Evolutionary conservation across 2,888 invertebrate species (phyloP).

Genomic region (Lagria hirta): DNA sequence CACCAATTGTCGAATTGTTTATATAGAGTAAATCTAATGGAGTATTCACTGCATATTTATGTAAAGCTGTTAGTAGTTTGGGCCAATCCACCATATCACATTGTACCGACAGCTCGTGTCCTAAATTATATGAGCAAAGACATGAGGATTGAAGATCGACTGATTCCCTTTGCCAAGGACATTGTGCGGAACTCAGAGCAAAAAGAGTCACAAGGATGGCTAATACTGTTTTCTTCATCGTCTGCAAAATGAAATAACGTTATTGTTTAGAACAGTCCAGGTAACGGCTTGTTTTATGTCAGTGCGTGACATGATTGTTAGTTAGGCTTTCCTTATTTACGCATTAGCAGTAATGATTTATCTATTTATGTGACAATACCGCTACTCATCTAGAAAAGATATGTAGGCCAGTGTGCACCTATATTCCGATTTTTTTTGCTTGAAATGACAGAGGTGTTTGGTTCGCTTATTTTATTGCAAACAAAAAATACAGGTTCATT

Average conservation of each 20-base stretch:
- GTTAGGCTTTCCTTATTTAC: slow-evolving; percentile 13
- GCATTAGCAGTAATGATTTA: slow-evolving; percentile 19
- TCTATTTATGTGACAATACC: slow-evolving; percentile 9
- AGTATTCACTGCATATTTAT: slow-evolving; percentile 66
- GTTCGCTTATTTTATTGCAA: too few species aligned
- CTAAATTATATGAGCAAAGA: slow-evolving; percentile 84
- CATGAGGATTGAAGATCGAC: slow-evolving; percentile 79
- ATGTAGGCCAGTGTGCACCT: too few species aligned
- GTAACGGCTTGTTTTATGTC: slow-evolving; percentile 12
- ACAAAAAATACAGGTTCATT: too few species aligned
- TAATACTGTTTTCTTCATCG: too few species aligned
- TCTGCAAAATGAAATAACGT: slow-evolving; percentile 43
- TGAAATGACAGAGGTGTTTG: too few species aligned
- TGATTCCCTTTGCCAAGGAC: slow-evolving; percentile 81
- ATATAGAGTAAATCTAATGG: slow-evolving; percentile 83
- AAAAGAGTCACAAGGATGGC: slow-evolving; percentile 40
- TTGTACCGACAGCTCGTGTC: slow-evolving; percentile 82
- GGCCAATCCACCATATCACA: slow-evolving; percentile 86
- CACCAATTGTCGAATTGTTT: slow-evolving; percentile 79
- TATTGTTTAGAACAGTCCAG: slow-evolving; percentile 4
- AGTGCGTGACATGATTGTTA: slow-evolving; percentile 15
- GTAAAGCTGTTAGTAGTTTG: slow-evolving; percentile 71
- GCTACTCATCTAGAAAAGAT: not conserved
- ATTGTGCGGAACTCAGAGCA: slow-evolving; percentile 61
- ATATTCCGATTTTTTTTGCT: too few species aligned